Conservation (phyloP, 2,797 vertebrate species). For the Dendrocincla fuliginosa region DNA sequence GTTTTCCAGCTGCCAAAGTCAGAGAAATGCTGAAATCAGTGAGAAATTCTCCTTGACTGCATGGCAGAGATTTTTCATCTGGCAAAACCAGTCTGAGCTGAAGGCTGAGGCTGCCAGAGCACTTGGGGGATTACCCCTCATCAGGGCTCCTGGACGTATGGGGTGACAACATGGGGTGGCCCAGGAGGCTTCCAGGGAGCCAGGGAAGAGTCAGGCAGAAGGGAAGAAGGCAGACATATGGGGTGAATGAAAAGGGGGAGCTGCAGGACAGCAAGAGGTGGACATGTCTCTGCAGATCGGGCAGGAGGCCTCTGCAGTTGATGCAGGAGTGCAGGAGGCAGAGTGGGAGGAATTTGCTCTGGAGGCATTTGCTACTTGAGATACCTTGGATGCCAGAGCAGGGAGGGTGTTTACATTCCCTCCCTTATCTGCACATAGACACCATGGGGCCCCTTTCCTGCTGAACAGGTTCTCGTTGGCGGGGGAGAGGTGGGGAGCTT, state of each 20-base stretch:
- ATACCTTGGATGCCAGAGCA: slow-evolving; percentile 45
- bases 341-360: slow-evolving; percentile 6
- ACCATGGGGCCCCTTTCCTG: slow-evolving; percentile 33
- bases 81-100: neutral
- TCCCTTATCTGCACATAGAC: slow-evolving; percentile 19
- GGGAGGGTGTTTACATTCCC: slow-evolving; percentile 64
- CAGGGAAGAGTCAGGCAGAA: neutral
- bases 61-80: neutral
- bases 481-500: neutral
- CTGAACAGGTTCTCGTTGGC: neutral
- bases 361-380: slow-evolving; percentile 45
- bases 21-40: neutral
- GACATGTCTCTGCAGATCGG: neutral
- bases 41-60: neutral
- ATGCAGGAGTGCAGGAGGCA: neutral
- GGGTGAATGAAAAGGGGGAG: neutral
- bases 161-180: neutral
- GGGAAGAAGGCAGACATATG: neutral
- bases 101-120: neutral
- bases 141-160: neutral
- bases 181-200: neutral
- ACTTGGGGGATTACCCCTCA: neutral
- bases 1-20: neutral
- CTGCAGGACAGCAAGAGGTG: accelerated
- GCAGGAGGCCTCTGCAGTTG: neutral